Base-by-base conservation (phyloP, 2,888 invertebrate genomes). In the Ormyrus thymus region DNA sequence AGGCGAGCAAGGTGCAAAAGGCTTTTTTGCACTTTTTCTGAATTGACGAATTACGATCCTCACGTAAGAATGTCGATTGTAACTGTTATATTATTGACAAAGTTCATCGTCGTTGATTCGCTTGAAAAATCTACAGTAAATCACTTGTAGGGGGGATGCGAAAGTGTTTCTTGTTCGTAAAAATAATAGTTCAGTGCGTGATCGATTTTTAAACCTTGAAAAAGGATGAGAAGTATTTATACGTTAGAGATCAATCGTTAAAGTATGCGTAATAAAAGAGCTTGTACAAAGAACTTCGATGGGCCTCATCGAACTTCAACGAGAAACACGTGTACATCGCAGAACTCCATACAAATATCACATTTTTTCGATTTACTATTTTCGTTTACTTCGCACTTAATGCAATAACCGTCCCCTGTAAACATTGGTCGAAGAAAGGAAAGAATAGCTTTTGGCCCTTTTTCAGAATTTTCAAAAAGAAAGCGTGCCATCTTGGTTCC, bases 1-100 rank as follows among this genome's bases (percentile, higher is more conserved):
- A 79, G 65, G 59, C 70, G 79, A 75, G 75, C 69, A 62, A 64
- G 45, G 15, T 70, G 48, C 50, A 48, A 50, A 45, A 48, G 4
- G 11, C 29, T 29, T 29, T 29, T 29, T 29, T 62, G 73, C 56
- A 61, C 46, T 64, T 58, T 45, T 29, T 50, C 7, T 71, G 56
- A 77, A 77, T 77, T 77, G 77, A 77, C 77, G 58, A 71, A 15
- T 51, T 70, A 45, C 51, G 29, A 65, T 48, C 43, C 45, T 56
- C 15, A 29, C 9, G 29, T 62, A 50, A 70, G 48, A 64, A 70
- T n/a, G 56, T 56, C 62, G 62, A 69, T 76, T 69, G 58, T 62
- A 50, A 50, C 13, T 48, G 45, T 68, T 58, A 51, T 43, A 50
- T 59, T 74, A 74, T 74, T 74, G 74, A 74, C 74, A 51, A 50